These are phyloP conservation scores for Epicauta chinensis DNA, from an alignment of 1,140 invertebrate genomes.

Conservation along the genomic window DNA sequence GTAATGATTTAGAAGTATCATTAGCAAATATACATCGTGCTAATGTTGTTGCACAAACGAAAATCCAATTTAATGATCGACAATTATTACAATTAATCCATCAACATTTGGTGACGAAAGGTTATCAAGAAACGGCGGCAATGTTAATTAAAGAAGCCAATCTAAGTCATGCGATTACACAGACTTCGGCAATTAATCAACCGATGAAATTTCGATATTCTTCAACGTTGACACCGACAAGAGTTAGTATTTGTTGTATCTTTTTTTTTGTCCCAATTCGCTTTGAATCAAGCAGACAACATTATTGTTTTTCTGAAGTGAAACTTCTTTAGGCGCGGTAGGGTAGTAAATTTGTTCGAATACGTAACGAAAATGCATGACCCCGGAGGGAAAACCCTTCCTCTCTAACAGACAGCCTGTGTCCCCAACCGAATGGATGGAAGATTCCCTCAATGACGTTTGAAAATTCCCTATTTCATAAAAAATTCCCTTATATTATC, in stretches of 20 bases:
- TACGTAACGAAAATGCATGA: no score
- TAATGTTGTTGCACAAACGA: constrained; percentile 92
- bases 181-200: constrained; percentile 43
- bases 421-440: no score
- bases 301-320: no score
- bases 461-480: no score
- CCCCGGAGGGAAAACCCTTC: no score
- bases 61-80: constrained; percentile 88
- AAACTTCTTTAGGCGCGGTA: no score
- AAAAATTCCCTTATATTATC: no score
- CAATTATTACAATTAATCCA: constrained; percentile 90
- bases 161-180: constrained; percentile 43
- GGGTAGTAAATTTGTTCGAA: no score
- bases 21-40: constrained; percentile 80
- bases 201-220: constrained; percentile 53
- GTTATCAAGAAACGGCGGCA: constrained; percentile 64
- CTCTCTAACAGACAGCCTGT: no score
- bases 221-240: constrained; percentile 39
- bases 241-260: constrained; percentile 34
- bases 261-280: no score
- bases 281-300: no score
- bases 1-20: constrained; percentile 71
- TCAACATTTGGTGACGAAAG: constrained; percentile 76
- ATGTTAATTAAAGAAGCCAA: constrained; percentile 71
- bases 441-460: no score